Evolutionary conservation across 2,797 vertebrate genomes (phyloP).

Genomic region (Enteromius anoplus): DNA sequence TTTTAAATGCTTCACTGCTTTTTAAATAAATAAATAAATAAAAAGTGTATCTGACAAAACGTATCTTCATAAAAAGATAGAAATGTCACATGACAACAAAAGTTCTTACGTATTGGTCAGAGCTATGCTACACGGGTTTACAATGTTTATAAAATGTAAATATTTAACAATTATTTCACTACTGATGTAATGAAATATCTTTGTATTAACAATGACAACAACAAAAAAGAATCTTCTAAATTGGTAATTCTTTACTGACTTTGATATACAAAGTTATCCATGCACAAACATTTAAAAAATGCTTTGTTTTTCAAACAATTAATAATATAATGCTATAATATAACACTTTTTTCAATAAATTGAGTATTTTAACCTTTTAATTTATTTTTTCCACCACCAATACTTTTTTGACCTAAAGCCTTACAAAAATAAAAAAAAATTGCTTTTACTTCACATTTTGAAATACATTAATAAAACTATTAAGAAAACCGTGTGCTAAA

Average conservation of each 20-base stretch:
- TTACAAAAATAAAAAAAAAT: not conserved
- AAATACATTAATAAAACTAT: not conserved
- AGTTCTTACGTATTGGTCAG: not conserved
- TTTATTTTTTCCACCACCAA: not conserved
- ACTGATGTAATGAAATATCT: not conserved
- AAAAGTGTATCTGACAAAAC: not conserved
- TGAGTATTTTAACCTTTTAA: not conserved
- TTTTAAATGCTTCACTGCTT: not conserved
- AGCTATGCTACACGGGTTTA: not conserved
- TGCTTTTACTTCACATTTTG: not conserved
- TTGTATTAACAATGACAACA: not conserved
- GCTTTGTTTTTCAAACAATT: not conserved
- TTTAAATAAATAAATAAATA: not conserved
- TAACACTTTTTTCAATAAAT: not conserved
- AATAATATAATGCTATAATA: not conserved
- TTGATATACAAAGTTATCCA: not conserved
- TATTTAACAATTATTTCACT: not conserved
- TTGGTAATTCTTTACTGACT: not conserved
- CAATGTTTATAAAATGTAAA: not conserved
- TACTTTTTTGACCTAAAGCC: not conserved
- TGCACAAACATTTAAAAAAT: not conserved
- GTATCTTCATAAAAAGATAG: not conserved
- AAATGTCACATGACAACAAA: not conserved
- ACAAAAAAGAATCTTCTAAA: not conserved
- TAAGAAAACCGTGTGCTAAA: not conserved